Evolutionary conservation across 2,797 vertebrate species (phyloP).

Genomic region (Platyrinchus mystaceus): DNA sequence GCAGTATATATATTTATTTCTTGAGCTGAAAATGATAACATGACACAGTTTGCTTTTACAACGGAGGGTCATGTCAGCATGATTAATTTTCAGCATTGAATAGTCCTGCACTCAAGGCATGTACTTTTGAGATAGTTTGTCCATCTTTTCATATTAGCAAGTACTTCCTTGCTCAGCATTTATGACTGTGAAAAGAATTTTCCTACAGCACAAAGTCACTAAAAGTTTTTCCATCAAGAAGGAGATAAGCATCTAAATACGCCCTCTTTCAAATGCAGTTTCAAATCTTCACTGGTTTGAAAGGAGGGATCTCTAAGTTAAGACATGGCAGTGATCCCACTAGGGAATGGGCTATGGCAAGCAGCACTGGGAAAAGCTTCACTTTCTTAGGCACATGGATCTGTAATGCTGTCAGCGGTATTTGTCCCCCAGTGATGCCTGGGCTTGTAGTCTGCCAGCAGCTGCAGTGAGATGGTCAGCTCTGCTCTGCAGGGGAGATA

Average conservation of each 20-base stretch:
- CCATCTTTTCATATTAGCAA: not conserved
- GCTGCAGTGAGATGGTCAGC: not conserved
- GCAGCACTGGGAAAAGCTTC: not conserved
- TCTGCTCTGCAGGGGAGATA: not conserved
- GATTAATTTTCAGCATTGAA: not conserved
- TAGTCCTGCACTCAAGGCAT: not conserved
- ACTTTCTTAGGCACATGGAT: not conserved
- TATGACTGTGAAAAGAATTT: not conserved
- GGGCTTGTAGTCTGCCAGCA: not conserved
- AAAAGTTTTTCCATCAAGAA: not conserved
- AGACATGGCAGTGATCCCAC: conserved; percentile 19
- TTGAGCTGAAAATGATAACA: not conserved
- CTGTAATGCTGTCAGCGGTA: not conserved
- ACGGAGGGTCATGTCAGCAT: not conserved
- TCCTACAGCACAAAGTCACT: not conserved
- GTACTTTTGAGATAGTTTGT: not conserved
- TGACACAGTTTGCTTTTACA: conserved; percentile 1
- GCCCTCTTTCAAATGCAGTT: not conserved
- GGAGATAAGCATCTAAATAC: not conserved
- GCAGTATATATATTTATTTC: not conserved
- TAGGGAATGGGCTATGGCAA: not conserved
- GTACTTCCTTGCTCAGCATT: not conserved
- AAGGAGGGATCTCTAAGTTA: not conserved
- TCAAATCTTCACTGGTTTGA: not conserved
- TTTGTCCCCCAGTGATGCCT: not conserved